Evolutionary conservation across 35 echinoderm and acorn worm genomes (phyloP), one percentile per base, ranked within the genome.

Genomic region (Stichopus chloronotus): DNA sequence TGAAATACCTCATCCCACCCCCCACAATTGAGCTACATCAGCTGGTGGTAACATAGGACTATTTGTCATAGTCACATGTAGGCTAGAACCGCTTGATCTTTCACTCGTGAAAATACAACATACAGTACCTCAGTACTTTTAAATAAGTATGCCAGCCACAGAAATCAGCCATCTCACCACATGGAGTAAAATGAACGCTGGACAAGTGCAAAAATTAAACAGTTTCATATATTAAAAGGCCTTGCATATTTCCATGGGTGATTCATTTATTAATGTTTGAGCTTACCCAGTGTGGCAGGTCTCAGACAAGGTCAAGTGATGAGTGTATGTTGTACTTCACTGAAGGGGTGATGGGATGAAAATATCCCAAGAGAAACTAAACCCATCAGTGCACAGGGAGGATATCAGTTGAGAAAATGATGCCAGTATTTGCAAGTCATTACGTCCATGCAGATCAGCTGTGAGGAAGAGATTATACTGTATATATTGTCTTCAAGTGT

Each of bases 211-310:
- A 71, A 71, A 71, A 71, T 71, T 71, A 13, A 71, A 71, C 65
- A 71, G 4, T n/a, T 71, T 43, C 3, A 43, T 43, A 71, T 11
- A n/a, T n/a, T n/a, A 4, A 2, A 71, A 71, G 1, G 2, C n/a
- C n/a, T n/a, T 71, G 65, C 4, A 71, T 71, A 71, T 71, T 71
- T 71, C 65, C 65, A 71, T 71, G 65, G 30, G 11, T 71, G 65
- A 71, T 71, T 68, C 63, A 68, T 17, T 68, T 71, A 68, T 68
- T 68, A 68, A 68, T 68, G 63, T 68, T 68, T 68, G 63, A 68
- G 63, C 63, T 17, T 9, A 9, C 63, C 63, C 63, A 68, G 63
- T 68, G 63, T 68, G 63, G 63, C 63, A 68, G 17, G 63, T 68
- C 63, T 68, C 63, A 8, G 63, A 68, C 63, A 68, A 17, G 63